These are phyloP conservation scores for Aphrophora alni DNA, from an alignment of 2,888 invertebrate genomes.

Conservation along the genomic window DNA sequence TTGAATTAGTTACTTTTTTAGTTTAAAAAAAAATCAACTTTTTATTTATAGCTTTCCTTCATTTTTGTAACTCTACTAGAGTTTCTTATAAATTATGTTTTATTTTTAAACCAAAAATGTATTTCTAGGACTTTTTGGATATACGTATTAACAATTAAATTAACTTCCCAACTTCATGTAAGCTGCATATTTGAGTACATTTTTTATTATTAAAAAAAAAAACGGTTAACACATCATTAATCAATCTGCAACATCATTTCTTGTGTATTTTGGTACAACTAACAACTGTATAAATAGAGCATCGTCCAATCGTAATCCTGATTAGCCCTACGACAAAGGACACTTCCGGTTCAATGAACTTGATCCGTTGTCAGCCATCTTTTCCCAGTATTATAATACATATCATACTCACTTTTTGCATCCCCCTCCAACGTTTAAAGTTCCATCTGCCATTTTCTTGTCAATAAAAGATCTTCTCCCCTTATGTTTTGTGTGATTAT, in stretches of 20 bases:
- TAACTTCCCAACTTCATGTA: no score
- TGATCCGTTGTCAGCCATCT: background rate
- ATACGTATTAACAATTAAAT: no score
- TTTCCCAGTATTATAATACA: slow-evolving; percentile 1
- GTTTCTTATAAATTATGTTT: no score
- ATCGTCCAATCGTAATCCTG: background rate
- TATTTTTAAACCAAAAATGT: no score
- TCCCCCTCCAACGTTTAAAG: background rate
- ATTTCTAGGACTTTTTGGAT: no score
- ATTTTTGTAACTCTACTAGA: no score
- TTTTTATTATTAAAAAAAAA: no score
- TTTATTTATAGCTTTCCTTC: no score
- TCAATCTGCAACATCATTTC: background rate
- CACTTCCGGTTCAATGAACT: background rate
- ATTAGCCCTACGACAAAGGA: background rate
- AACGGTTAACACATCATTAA: no score
- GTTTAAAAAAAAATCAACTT: no score
- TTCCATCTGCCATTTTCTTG: slow-evolving; percentile 2
- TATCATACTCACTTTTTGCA: background rate
- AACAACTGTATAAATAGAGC: background rate
- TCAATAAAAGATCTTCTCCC: background rate
- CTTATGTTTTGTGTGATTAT: slow-evolving; percentile 21
- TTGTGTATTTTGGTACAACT: background rate
- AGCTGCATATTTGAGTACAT: no score
- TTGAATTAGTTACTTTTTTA: no score